phyloP scores from a whole-genome alignment of 1,140 invertebrate species.

The Drosophila lowei region DNA sequence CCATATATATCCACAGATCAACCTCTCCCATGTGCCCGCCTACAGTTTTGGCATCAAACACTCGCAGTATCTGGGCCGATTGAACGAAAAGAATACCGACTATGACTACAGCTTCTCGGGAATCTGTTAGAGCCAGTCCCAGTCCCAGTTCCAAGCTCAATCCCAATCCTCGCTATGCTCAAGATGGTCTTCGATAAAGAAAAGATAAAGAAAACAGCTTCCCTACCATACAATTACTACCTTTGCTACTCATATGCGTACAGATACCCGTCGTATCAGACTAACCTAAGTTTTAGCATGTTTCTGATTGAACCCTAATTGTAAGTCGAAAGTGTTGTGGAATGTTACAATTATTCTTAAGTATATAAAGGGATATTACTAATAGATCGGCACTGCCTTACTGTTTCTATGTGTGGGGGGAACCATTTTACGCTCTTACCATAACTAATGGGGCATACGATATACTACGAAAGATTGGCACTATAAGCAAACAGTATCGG shows the following conservation, averaged over 20 bases:
- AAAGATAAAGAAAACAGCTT: slow-evolving; percentile 24
- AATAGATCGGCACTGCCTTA: not conserved
- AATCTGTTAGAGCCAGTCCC: slow-evolving; percentile 61
- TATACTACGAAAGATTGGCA: too few species aligned
- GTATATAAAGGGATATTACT: slow-evolving; percentile 49
- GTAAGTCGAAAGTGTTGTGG: slow-evolving; percentile 69
- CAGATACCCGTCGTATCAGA: slow-evolving; percentile 38
- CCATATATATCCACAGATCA: slow-evolving; percentile 82
- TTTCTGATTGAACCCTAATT: slow-evolving; percentile 45
- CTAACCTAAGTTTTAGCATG: slow-evolving; percentile 65
- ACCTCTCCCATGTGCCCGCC: slow-evolving; percentile 85
- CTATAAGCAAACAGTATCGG: too few species aligned
- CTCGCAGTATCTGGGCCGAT: slow-evolving; percentile 90
- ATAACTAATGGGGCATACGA: too few species aligned
- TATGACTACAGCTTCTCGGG: slow-evolving; percentile 75
- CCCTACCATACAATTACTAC: slow-evolving; percentile 43
- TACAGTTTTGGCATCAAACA: slow-evolving; percentile 95
- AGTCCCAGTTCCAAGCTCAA: not conserved
- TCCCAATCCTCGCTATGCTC: slow-evolving; percentile 43
- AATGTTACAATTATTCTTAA: slow-evolving; percentile 59
- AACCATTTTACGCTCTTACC: too few species aligned
- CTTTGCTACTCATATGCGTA: slow-evolving; percentile 22
- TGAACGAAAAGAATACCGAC: slow-evolving; percentile 79
- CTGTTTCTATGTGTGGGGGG: not conserved
- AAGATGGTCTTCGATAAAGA: slow-evolving; percentile 52